A percentile compares a stretch with the other conserved stretches of the same genome.
Evolutionary conservation across 2,888 invertebrate species (phyloP).

Genomic region (Sesamia inferens): DNA sequence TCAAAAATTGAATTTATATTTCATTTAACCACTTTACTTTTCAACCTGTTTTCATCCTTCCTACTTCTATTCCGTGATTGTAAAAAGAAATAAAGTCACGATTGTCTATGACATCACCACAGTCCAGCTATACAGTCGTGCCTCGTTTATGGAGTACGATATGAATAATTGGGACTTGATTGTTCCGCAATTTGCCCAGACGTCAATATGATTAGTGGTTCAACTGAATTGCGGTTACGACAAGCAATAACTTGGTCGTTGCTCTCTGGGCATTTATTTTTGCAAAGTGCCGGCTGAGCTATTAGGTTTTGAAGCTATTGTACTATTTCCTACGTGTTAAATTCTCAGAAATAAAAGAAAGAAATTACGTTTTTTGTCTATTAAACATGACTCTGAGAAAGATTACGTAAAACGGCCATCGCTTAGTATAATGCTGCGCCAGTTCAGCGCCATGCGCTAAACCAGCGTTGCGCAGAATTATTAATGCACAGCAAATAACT

Average conservation of each 20-base stretch:
- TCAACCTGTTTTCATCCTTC: neutral
- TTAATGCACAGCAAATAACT: too few species aligned
- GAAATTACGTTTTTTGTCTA: neutral
- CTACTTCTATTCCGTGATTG: slow-evolving; percentile 22
- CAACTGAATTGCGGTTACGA: slow-evolving; percentile 53
- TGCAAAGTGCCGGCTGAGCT: neutral
- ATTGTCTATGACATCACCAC: slow-evolving; percentile 47
- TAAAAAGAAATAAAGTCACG: slow-evolving; percentile 43
- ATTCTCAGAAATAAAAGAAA: neutral
- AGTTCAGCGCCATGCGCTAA: too few species aligned
- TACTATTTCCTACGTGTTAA: neutral
- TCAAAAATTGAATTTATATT: neutral
- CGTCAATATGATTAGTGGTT: slow-evolving; percentile 58
- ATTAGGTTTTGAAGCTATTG: neutral
- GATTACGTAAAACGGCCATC: neutral
- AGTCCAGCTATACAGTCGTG: slow-evolving; percentile 51
- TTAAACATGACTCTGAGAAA: neutral
- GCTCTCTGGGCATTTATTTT: slow-evolving; percentile 21
- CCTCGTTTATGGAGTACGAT: slow-evolving; percentile 30
- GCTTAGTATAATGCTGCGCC: neutral
- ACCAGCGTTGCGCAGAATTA: too few species aligned
- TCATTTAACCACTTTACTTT: neutral
- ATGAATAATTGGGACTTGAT: slow-evolving; percentile 56
- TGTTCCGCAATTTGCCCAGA: slow-evolving; percentile 52
- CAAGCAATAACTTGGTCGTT: slow-evolving; percentile 52